Conservation (phyloP, 2,888 invertebrate genomes). For the Phlogophora meticulosa region DNA sequence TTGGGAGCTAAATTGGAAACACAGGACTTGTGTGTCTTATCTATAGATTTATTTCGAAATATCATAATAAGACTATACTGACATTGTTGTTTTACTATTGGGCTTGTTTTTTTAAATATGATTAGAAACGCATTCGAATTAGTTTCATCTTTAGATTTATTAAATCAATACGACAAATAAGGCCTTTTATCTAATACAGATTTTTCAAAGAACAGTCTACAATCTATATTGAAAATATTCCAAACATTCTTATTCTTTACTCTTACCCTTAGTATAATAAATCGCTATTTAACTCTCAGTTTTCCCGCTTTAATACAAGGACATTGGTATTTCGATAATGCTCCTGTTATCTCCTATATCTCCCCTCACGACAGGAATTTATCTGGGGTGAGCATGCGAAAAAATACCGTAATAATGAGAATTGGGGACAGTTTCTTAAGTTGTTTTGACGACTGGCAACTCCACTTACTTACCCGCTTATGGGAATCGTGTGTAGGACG, state of each 20-base stretch:
- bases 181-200: too few species aligned
- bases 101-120: too few species aligned
- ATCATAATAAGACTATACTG: too few species aligned
- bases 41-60: too few species aligned
- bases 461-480: slow-evolving; percentile 53
- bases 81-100: too few species aligned
- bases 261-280: slow-evolving; percentile 79
- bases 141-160: too few species aligned
- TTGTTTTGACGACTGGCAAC: slow-evolving; percentile 70
- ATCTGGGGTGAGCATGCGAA: slow-evolving; percentile 86
- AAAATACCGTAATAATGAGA: slow-evolving; percentile 89
- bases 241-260: slow-evolving; percentile 54
- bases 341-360: slow-evolving; percentile 87
- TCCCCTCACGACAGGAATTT: slow-evolving; percentile 83
- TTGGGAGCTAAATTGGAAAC: too few species aligned
- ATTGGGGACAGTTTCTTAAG: slow-evolving; percentile 78
- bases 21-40: too few species aligned
- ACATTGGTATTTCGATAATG: slow-evolving; percentile 90
- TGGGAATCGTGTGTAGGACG: slow-evolving; percentile 16
- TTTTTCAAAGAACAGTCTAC: slow-evolving; percentile 11
- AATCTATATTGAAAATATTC: slow-evolving; percentile 62
- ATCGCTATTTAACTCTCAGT: slow-evolving; percentile 88
- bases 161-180: too few species aligned
- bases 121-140: too few species aligned
- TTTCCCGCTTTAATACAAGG: slow-evolving; percentile 87